A percentile compares a stretch with the other conserved stretches of the same genome.
phyloP scores from a whole-genome alignment of 2,797 vertebrate species.

The Otus scops region DNA sequence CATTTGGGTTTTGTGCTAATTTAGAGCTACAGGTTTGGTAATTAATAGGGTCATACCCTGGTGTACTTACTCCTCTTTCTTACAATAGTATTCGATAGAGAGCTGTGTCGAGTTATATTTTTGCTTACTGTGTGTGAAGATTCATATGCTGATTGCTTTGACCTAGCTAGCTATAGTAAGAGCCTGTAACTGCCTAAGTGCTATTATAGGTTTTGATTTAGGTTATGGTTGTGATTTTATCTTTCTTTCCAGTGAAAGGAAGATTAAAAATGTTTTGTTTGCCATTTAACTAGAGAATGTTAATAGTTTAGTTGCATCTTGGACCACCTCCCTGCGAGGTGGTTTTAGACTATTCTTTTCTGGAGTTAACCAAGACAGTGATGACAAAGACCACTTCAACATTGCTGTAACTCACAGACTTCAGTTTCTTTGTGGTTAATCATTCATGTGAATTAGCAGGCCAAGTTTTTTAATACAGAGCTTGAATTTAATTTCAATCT shows the following conservation, averaged over 20 bases:
- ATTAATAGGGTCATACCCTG: slow-evolving; percentile 41
- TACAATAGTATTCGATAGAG: not conserved
- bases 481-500: slow-evolving; percentile 31
- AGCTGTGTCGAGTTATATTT: not conserved
- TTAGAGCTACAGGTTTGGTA: slow-evolving; percentile 34
- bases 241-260: slow-evolving; percentile 15
- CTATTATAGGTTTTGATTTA: not conserved
- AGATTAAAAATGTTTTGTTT: slow-evolving; percentile 12
- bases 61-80: not conserved
- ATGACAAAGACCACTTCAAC: not conserved
- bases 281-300: slow-evolving; percentile 28
- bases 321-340: not conserved
- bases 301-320: not conserved
- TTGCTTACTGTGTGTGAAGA: not conserved
- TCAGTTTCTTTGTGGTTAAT: slow-evolving; percentile 29
- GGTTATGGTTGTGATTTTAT: slow-evolving; percentile 7
- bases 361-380: not conserved
- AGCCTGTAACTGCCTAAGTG: not conserved
- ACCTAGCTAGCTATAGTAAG: not conserved
- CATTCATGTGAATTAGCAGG: slow-evolving; percentile 36
- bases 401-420: not conserved
- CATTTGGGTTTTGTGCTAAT: slow-evolving; percentile 17
- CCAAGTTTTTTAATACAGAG: slow-evolving; percentile 12
- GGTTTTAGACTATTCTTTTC: not conserved
- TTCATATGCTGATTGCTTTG: slow-evolving; percentile 35